A percentile compares a stretch with the other conserved stretches of the same genome.
Conservation (phyloP, 2,888 invertebrate species). For the Ectobius pallidus region DNA sequence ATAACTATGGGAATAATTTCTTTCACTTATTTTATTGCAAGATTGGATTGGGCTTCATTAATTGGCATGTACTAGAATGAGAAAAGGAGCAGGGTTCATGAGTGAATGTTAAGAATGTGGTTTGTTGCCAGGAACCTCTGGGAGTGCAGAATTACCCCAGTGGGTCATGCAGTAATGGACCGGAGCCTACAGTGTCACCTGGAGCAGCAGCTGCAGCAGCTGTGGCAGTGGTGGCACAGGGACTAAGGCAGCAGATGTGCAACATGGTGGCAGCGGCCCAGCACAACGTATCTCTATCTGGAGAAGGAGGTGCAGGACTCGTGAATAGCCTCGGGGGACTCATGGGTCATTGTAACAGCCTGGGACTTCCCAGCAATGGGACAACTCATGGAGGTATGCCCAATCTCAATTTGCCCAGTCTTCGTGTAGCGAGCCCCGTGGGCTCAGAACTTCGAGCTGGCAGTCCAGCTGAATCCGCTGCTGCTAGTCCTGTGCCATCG, state of each 20-base stretch:
- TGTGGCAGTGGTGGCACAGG: conserved; percentile 86
- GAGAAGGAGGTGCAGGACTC: conserved; percentile 56
- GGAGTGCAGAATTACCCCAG: conserved; percentile 59
- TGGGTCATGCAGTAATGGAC: conserved; percentile 59
- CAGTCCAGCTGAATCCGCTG: conserved; percentile 50
- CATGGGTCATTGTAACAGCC: conserved; percentile 35
- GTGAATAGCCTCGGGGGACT: conserved; percentile 52
- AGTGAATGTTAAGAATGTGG: conserved; percentile 10
- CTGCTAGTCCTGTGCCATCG: conserved; percentile 53
- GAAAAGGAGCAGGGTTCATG: background rate
- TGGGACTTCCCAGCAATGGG: conserved; percentile 38
- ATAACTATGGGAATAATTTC: too few relatives aligned
- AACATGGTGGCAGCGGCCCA: conserved; percentile 74
- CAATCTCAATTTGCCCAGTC: conserved; percentile 21
- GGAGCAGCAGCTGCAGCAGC: conserved; percentile 71
- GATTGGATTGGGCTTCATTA: too few relatives aligned
- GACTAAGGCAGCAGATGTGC: conserved; percentile 85
- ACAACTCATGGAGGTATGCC: conserved; percentile 34
- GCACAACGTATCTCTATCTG: conserved; percentile 49
- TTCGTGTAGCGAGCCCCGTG: conserved; percentile 2
- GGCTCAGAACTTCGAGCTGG: conserved; percentile 20
- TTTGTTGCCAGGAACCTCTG: conserved; percentile 39
- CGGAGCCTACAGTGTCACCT: conserved; percentile 66
- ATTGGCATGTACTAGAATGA: too few relatives aligned
- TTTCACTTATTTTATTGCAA: too few relatives aligned